These are phyloP conservation scores for Nudaria mundana DNA, from an alignment of 2,888 invertebrate genomes.

Conservation along the genomic window DNA sequence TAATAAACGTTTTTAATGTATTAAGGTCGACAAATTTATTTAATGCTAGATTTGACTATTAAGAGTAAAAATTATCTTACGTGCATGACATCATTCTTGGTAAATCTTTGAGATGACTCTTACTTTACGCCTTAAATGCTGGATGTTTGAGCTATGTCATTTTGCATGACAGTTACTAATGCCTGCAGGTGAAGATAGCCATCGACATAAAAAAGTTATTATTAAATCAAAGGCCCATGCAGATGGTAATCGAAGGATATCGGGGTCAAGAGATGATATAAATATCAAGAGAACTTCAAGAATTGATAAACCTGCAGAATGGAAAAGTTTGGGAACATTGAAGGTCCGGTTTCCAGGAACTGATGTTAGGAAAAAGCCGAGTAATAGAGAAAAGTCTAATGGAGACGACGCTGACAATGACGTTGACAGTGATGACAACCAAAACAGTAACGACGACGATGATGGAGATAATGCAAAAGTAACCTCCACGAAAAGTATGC, in stretches of 20 bases:
- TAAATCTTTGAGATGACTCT: conserved; percentile 45
- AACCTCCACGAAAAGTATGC: conserved; percentile 36
- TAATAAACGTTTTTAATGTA: conserved; percentile 52
- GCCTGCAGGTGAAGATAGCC: conserved; percentile 82
- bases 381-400: conserved; percentile 27
- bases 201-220: conserved; percentile 71
- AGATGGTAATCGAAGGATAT: conserved; percentile 69
- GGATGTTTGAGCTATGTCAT: conserved; percentile 81
- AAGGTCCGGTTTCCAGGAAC: conserved; percentile 51
- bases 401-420: conserved; percentile 51
- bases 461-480: conserved; percentile 62
- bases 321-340: conserved; percentile 60
- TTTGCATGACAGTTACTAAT: conserved; percentile 83
- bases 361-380: conserved; percentile 23
- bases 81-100: conserved; percentile 80
- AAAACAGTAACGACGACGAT: conserved; percentile 74
- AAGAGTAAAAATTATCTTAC: conserved; percentile 55
- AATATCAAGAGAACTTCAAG: conserved; percentile 39
- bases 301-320: conserved; percentile 39
- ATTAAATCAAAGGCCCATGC: conserved; percentile 76
- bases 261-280: conserved; percentile 51
- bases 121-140: conserved; percentile 72
- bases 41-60: conserved; percentile 36
- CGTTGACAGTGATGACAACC: conserved; percentile 56
- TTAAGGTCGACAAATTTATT: conserved; percentile 26